These are phyloP conservation scores for Myotis findleyi DNA, from an alignment of 2,797 vertebrate species.

Conservation along the genomic window DNA sequence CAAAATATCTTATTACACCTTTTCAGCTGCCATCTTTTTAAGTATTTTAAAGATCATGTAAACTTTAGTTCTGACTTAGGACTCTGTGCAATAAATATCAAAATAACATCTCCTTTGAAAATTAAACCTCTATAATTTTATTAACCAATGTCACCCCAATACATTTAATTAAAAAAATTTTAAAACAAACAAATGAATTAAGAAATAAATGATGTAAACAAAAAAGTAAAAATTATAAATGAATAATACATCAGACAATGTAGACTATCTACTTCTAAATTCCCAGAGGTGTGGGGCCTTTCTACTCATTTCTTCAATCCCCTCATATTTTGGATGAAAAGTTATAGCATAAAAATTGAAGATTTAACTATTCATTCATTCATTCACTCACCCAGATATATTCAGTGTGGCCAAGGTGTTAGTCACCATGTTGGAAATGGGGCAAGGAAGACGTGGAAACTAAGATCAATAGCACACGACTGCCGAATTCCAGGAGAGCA, in stretches of 20 bases:
- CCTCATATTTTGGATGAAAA: not conserved
- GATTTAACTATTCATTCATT: not conserved
- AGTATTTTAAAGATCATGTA: not conserved
- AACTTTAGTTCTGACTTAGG: not conserved
- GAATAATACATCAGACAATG: not conserved
- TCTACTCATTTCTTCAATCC: not conserved
- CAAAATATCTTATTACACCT: not conserved
- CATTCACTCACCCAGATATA: not conserved
- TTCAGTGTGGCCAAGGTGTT: not conserved
- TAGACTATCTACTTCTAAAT: conserved; percentile 5
- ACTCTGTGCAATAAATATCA: not conserved
- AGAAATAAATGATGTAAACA: too few relatives aligned
- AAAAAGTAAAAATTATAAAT: not conserved
- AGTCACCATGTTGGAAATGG: not conserved
- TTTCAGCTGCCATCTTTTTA: not conserved
- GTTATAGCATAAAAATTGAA: not conserved
- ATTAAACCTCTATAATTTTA: too few relatives aligned
- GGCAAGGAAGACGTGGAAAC: not conserved
- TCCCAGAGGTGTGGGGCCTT: not conserved
- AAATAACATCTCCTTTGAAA: conserved; percentile 1
- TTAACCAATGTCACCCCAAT: too few relatives aligned
- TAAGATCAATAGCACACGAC: not conserved
- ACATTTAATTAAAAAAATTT: too few relatives aligned
- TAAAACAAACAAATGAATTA: too few relatives aligned
- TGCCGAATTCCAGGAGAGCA: not conserved